Percentiles rank a stretch among this genome's conserved stretches.
Conservation (phyloP, 2,113 vertebrate species). For the Ciconia stormi region DNA sequence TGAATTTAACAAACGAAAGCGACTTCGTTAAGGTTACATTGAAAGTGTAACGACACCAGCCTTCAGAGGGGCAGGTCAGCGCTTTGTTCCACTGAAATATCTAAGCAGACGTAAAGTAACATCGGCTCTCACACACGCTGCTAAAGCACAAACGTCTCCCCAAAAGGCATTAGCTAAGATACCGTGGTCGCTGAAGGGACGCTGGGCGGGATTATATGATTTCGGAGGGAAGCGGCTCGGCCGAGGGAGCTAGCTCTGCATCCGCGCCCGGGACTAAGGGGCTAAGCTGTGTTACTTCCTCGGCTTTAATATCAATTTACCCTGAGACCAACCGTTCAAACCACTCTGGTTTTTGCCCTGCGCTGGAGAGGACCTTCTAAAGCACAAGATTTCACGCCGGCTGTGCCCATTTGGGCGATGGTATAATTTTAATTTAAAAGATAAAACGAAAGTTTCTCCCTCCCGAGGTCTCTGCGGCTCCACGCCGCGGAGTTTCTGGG, state of each 20-base stretch:
- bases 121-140: accelerated
- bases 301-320: neutral
- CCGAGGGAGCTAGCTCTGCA: neutral
- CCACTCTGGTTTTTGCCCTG: accelerated
- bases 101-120: accelerated
- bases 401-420: accelerated
- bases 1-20: accelerated
- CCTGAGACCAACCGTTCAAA: accelerated
- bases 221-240: neutral
- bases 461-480: neutral
- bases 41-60: accelerated
- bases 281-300: conserved; percentile 51
- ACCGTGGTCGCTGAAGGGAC: accelerated
- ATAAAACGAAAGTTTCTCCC: conserved; percentile 20
- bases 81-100: neutral
- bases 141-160: accelerated
- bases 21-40: accelerated
- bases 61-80: accelerated
- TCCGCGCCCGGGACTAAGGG: accelerated
- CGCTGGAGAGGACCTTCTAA: neutral
- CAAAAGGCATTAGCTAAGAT: accelerated
- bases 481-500: neutral
- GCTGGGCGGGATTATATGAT: accelerated
- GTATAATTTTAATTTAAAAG: neutral
- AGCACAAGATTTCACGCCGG: neutral